Evolutionary conservation across 2,113 vertebrate species (phyloP), one percentile per base, ranked within the genome.

Genomic region (Macrotus californicus): DNA sequence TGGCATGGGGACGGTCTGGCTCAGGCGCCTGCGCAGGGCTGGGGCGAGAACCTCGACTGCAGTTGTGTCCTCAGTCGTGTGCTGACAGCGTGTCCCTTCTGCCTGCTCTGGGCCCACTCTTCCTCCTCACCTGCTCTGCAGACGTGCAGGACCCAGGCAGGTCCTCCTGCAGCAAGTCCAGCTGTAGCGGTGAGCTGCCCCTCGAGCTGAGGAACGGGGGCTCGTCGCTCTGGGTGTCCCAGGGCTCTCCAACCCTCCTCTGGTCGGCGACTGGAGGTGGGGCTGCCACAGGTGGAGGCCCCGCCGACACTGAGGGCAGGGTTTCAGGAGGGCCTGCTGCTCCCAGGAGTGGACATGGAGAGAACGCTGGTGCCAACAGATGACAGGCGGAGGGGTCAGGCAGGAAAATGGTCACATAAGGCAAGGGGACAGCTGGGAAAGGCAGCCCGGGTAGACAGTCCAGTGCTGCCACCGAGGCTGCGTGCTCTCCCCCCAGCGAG

Each of bases 151-250:
- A 97, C 41, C 98, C 98, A 73, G 98, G 99, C 89, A 98, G 89
- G 69, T 99, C 99, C 54, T 99, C 99, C 91, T 98, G 99, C 95
- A 99, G 98, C 79, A 99, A 96, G 96, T 99, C 98, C 67, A 99
- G 97, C 97, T 99, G 99, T 39, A 99, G 98, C 0, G 99, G 98
- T 3, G 99, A 99, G 96, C 99, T 99, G 72, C 98, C 99, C 87
- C 98, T 97, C 1, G 99, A 99, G 93, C 98, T 98, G 50, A 98
- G 98, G 29, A 90, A 96, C 3, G 93, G 67, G 50, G 9, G 43
- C 81, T 95, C 76, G 50, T 95, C 84, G 46, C 67, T 5, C 18
- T 34, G 80, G 4, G 26, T 6, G 96, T 97, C 97, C 93, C 90
- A 85, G 61, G 94, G 67, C 59, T 88, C 97, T 56, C 97, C 98